Evolutionary conservation across 2,113 vertebrate species (phyloP).

Genomic region (Nibea coibor): DNA sequence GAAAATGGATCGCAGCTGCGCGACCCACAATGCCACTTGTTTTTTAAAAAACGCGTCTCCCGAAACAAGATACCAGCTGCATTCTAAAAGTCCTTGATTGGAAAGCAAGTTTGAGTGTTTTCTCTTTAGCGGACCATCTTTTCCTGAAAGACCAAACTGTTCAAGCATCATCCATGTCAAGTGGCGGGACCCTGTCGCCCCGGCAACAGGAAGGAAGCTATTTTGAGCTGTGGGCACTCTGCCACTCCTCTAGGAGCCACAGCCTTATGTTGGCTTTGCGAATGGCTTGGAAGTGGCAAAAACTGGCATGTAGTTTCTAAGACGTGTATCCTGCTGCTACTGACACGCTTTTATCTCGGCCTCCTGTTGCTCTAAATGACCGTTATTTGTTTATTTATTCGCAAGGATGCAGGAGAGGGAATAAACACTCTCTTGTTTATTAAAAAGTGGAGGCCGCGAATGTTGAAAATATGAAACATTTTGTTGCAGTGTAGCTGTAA

Average conservation of each 20-base stretch:
- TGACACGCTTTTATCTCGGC: not conserved
- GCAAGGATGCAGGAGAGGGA: not conserved
- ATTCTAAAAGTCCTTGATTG: constrained; percentile 44
- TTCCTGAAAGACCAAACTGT: constrained; percentile 55
- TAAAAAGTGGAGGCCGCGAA: not conserved
- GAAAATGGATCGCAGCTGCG: constrained; percentile 48
- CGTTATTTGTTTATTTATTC: not conserved
- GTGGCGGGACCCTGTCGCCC: constrained; percentile 78
- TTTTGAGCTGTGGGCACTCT: constrained; percentile 75
- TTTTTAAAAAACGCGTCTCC: not conserved
- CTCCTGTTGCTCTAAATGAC: constrained; percentile 8
- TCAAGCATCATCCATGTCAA: constrained; percentile 72
- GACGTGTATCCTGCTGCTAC: constrained; percentile 10
- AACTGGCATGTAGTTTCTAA: constrained; percentile 33
- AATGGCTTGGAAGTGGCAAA: constrained; percentile 18
- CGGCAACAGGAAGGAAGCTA: constrained; percentile 82
- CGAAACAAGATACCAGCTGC: constrained; percentile 67
- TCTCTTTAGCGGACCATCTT: constrained; percentile 54
- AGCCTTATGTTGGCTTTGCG: constrained; percentile 38
- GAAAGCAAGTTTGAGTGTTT: constrained; percentile 63
- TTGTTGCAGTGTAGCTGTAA: not conserved
- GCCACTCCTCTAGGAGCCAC: constrained; percentile 62
- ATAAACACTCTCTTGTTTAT: not conserved
- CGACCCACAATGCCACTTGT: constrained; percentile 40
- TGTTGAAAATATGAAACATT: constrained; percentile 9